A percentile compares a stretch with the other conserved stretches of the same genome.
Conservation (phyloP, 1,140 invertebrate genomes). For the Hormaphis cornu region DNA sequence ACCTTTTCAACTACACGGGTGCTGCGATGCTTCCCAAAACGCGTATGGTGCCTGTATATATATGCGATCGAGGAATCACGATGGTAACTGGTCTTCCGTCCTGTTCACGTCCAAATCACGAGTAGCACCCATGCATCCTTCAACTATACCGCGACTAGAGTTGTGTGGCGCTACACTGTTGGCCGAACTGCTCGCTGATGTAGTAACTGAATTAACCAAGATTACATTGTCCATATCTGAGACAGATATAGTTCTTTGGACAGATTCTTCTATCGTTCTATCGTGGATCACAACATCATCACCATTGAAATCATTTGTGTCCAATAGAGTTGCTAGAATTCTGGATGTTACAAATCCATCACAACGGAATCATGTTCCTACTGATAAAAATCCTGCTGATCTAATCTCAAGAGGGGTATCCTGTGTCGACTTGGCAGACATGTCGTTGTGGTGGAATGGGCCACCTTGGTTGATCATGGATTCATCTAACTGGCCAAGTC, state of each 20-base stretch:
- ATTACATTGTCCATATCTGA: background rate
- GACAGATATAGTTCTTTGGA: background rate
- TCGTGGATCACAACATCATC: background rate
- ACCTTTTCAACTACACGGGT: background rate
- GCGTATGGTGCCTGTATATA: background rate
- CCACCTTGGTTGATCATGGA: background rate
- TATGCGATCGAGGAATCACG: background rate
- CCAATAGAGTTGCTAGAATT: conserved; percentile 9
- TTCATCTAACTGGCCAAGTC: background rate
- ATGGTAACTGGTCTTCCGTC: background rate
- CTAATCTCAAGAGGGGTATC: background rate
- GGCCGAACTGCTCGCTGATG: background rate
- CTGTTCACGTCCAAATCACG: conserved; percentile 36
- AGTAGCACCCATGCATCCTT: conserved; percentile 40
- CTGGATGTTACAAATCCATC: background rate
- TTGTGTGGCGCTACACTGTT: conserved; percentile 41
- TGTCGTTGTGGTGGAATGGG: background rate
- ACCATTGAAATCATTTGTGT: background rate
- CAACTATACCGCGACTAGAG: conserved; percentile 42
- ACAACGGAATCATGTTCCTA: background rate
- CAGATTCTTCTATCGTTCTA: background rate
- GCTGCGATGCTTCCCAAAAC: background rate
- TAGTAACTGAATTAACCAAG: background rate
- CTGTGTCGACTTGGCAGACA: background rate
- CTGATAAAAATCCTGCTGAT: background rate